phyloP scores from a whole-genome alignment of 2,888 invertebrate genomes.

The Hyposoter dolosus region DNA sequence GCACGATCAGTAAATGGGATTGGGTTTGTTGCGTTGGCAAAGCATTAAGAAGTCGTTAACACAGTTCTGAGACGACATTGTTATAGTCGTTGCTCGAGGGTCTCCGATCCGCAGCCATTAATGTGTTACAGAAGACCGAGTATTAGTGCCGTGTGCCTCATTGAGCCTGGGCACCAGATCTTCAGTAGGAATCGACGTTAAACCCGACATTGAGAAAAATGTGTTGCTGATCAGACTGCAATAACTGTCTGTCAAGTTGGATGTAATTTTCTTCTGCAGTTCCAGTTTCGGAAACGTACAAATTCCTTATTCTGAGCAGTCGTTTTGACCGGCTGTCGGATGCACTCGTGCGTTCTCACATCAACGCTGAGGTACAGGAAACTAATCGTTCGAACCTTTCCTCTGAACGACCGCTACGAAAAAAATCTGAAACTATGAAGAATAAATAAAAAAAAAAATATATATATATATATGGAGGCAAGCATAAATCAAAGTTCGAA shows the following conservation, averaged over 20 bases:
- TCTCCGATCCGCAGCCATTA: slow-evolving; percentile 43
- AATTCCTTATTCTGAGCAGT: background rate
- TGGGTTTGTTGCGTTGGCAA: slow-evolving; percentile 46
- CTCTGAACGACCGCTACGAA: background rate
- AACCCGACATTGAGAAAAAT: background rate
- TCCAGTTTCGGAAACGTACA: background rate
- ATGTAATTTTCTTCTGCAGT: background rate
- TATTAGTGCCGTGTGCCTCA: slow-evolving; percentile 53
- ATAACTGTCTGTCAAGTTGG: background rate
- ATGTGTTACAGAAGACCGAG: slow-evolving; percentile 59
- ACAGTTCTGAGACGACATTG: slow-evolving; percentile 54
- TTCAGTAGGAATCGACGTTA: background rate
- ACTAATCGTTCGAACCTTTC: background rate
- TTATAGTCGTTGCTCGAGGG: slow-evolving; percentile 25
- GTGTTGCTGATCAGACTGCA: background rate
- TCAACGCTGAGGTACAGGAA: background rate
- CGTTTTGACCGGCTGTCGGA: background rate
- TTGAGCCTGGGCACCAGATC: background rate
- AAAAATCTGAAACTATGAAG: background rate
- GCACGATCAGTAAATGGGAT: slow-evolving; percentile 15
- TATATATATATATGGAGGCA: background rate
- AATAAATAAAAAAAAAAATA: background rate
- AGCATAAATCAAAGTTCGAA: slow-evolving; percentile 49
- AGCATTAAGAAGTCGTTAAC: slow-evolving; percentile 65
- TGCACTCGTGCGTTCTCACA: background rate